phyloP scores from a whole-genome alignment of 2,797 vertebrate genomes.

The Pipistrellus pygmaeus region DNA sequence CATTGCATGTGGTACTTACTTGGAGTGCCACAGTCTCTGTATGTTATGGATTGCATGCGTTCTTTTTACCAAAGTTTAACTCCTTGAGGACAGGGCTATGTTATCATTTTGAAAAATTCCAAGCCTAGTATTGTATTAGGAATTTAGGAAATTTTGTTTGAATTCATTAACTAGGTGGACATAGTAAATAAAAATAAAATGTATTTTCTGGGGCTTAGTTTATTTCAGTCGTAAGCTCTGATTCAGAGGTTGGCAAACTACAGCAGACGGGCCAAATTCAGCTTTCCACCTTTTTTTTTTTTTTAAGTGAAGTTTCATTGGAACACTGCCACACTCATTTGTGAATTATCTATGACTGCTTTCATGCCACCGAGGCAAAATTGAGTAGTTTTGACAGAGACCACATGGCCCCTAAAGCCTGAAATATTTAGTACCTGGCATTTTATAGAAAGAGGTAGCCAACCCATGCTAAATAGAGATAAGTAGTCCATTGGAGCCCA shows the following conservation, averaged over 20 bases:
- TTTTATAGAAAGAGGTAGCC: neutral
- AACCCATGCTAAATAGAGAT: neutral
- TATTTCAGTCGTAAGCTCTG: constrained; percentile 16
- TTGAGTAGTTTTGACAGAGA: constrained; percentile 17
- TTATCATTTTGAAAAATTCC: neutral
- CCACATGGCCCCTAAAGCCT: neutral
- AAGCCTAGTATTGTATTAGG: neutral
- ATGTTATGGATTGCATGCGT: neutral
- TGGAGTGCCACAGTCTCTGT: neutral
- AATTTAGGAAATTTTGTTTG: neutral
- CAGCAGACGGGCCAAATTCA: neutral
- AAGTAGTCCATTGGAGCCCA: neutral
- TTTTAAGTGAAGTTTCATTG: constrained; percentile 43
- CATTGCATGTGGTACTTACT: neutral
- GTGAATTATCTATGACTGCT: neutral
- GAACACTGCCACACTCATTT: neutral
- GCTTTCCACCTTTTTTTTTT: neutral
- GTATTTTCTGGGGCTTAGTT: neutral
- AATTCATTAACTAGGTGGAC: neutral
- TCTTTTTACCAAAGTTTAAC: constrained; percentile 27
- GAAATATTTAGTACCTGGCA: constrained; percentile 33
- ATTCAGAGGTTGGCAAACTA: neutral
- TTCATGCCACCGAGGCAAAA: neutral
- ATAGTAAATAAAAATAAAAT: constrained; percentile 53
- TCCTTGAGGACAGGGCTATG: neutral